Evolutionary conservation across 2,888 invertebrate genomes (phyloP), one percentile per base, ranked within the genome.

Genomic region (Eupithecia centaureata): DNA sequence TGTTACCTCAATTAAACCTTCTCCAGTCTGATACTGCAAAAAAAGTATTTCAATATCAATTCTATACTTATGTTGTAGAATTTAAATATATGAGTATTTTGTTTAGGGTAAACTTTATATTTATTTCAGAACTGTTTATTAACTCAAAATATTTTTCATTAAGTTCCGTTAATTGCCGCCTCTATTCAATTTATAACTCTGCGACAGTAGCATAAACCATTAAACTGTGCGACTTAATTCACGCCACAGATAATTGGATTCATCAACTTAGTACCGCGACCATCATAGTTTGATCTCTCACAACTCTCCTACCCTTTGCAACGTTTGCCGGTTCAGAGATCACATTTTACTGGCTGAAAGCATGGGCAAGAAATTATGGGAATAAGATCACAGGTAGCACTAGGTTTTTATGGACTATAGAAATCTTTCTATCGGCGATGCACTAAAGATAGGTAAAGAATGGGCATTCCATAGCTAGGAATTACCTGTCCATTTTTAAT

Each of bases 171-270:
- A 32, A 59, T 15, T 57, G 57, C 57, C 57, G 18, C 22, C n/a
- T 73, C 75, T 72, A 65, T 22, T 7, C 7, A 15, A 77, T 77
- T 54, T 4, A 52, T 76, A 65, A 28, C 71, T 82, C 82, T 67
- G 32, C 70, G 57, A 70, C 69, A 78, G 75, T 76, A 64, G 63
- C 74, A 64, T 75, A 73, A 79, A 77, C 80, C 81, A 84, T 82
- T 80, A 81, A 81, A 79, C 77, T 76, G 76, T 71, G 83, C 82
- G 85, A 86, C 85, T 86, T 86, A 87, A 86, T 86, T 87, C 85
- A 84, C 85, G 83, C 87, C 81, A 83, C 80, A 81, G 82, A 84
- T 89, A 89, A 90, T 89, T 90, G 85, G 84, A 87, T 87, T 83
- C 87, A 88, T 86, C 86, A 85, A 81, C 81, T 84, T 83, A 82